Conservation (phyloP, 2,113 vertebrate species). For the Heteronetta atricapilla region DNA sequence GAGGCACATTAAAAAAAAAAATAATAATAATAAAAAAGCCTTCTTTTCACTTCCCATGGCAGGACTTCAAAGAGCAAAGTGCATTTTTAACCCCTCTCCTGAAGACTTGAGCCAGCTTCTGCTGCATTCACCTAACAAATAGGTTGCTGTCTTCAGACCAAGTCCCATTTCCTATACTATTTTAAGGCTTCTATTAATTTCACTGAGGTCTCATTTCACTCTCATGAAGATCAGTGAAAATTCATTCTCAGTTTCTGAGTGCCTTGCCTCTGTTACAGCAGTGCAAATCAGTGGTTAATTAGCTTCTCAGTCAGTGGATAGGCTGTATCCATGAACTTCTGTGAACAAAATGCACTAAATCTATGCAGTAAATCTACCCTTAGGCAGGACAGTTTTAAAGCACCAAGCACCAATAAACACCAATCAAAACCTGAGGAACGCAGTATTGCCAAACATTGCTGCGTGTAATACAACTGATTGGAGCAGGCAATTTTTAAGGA, state of each 20-base stretch:
- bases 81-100: not conserved
- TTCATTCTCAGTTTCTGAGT: slow-evolving; percentile 7
- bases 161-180: not conserved
- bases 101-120: not conserved
- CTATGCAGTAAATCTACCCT: not conserved
- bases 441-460: not conserved
- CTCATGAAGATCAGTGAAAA: not conserved
- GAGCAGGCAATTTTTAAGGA: not conserved
- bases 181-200: slow-evolving; percentile 14
- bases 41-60: not conserved
- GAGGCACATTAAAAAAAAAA: not conserved
- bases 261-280: not conserved
- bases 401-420: not conserved
- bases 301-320: not conserved
- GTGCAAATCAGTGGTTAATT: not conserved
- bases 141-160: not conserved
- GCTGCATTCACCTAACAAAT: not conserved
- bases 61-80: not conserved
- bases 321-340: not conserved
- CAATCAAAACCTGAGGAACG: not conserved
- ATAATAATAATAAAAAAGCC: not conserved
- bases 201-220: not conserved
- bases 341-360: not conserved
- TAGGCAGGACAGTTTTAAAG: not conserved
- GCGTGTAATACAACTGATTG: not conserved